phyloP scores from a whole-genome alignment of 2,113 vertebrate species.

The Cottus gobio region DNA sequence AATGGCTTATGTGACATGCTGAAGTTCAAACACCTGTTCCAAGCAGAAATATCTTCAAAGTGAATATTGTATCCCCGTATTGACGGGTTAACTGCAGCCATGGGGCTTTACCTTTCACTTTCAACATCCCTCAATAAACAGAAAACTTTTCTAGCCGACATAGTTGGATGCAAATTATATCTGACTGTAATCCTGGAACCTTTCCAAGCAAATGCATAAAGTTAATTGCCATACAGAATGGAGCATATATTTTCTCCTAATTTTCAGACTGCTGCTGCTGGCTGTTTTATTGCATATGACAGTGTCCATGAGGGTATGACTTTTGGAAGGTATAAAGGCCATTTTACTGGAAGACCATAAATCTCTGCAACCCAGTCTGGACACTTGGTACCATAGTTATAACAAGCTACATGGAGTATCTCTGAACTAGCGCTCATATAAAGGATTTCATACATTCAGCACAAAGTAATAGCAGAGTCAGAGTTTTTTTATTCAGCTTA shows the following conservation, averaged over 20 bases:
- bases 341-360: conserved; percentile 66
- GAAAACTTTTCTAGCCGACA: conserved; percentile 46
- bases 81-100: conserved; percentile 52
- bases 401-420: conserved; percentile 54
- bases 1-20: conserved; percentile 47
- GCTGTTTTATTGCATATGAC: conserved; percentile 73
- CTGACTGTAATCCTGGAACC: conserved; percentile 56
- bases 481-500: conserved; percentile 30
- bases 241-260: conserved; percentile 59
- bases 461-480: conserved; percentile 37
- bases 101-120: conserved; percentile 49
- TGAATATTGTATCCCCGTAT: conserved; percentile 64
- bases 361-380: conserved; percentile 57
- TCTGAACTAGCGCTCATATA: conserved; percentile 25
- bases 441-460: conserved; percentile 56
- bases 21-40: conserved; percentile 62
- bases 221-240: conserved; percentile 62
- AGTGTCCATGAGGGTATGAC: conserved; percentile 60
- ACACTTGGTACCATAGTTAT: conserved; percentile 46
- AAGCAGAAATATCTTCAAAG: conserved; percentile 65
- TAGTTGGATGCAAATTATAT: conserved; percentile 54
- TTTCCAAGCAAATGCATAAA: conserved; percentile 72
- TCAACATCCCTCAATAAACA: conserved; percentile 42
- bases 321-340: conserved; percentile 63
- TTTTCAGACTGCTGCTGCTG: conserved; percentile 57